Conservation (phyloP, 2,113 vertebrate genomes). For the human region GRCh38 chr13:90805001-90805500, state of each 20-base stretch:
- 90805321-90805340: constrained; percentile 65
- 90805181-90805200: constrained; percentile 52
- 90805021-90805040: background rate
- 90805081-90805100: background rate
- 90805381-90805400: constrained; percentile 13
- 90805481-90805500: background rate
- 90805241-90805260: constrained; percentile 51
- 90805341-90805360: constrained; percentile 48
- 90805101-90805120: constrained; percentile 40
- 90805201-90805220: constrained; percentile 46
- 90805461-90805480: background rate
- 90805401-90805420: constrained; percentile 13
- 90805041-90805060: constrained; percentile 4
- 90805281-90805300: background rate
- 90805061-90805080: background rate
- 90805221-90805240: constrained; percentile 51
- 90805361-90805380: constrained; percentile 37
- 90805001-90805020: background rate
- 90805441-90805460: constrained; percentile 18
- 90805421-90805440: background rate
- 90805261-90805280: constrained; percentile 46
- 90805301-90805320: constrained; percentile 72
- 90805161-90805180: constrained; percentile 30
- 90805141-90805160: constrained; percentile 16
- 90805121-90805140: constrained; percentile 42